Evolutionary conservation across 2,888 invertebrate genomes (phyloP).

Genomic region (Epirrhoe alternata): DNA sequence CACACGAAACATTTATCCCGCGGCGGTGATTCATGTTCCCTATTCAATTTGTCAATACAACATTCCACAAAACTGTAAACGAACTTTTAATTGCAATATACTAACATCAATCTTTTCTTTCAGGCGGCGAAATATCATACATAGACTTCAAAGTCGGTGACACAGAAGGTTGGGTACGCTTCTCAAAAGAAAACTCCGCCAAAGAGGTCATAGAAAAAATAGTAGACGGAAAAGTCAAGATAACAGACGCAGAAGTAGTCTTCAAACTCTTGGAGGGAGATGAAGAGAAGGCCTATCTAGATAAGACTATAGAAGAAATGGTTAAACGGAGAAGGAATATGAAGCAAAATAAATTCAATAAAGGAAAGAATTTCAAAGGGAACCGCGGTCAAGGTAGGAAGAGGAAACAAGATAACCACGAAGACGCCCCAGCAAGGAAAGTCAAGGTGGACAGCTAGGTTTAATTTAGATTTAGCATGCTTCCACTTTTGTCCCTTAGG

Average conservation of each 20-base stretch:
- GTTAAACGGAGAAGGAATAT: slow-evolving; percentile 82
- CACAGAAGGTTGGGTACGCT: slow-evolving; percentile 89
- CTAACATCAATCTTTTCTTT: background rate
- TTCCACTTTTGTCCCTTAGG: background rate
- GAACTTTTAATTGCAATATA: no score
- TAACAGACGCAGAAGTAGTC: slow-evolving; percentile 80
- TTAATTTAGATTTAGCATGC: slow-evolving; percentile 24
- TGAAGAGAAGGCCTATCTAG: slow-evolving; percentile 88
- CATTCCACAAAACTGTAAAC: no score
- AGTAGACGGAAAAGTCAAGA: slow-evolving; percentile 86
- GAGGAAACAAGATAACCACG: slow-evolving; percentile 60
- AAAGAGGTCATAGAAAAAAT: slow-evolving; percentile 87
- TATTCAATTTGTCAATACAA: no score
- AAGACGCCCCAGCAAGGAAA: slow-evolving; percentile 64
- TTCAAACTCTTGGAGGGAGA: slow-evolving; percentile 88
- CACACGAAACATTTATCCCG: no score
- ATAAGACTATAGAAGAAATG: slow-evolving; percentile 87
- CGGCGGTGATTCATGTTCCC: no score
- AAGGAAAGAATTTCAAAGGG: slow-evolving; percentile 62
- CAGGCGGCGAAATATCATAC: slow-evolving; percentile 87
- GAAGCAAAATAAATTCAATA: slow-evolving; percentile 67
- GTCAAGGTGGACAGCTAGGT: slow-evolving; percentile 62
- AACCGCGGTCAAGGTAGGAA: slow-evolving; percentile 60
- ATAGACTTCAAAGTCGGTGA: slow-evolving; percentile 92
- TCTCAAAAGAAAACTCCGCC: slow-evolving; percentile 89